Evolutionary conservation across 2,888 invertebrate genomes (phyloP).

Genomic region (Invenusta paracnida): DNA sequence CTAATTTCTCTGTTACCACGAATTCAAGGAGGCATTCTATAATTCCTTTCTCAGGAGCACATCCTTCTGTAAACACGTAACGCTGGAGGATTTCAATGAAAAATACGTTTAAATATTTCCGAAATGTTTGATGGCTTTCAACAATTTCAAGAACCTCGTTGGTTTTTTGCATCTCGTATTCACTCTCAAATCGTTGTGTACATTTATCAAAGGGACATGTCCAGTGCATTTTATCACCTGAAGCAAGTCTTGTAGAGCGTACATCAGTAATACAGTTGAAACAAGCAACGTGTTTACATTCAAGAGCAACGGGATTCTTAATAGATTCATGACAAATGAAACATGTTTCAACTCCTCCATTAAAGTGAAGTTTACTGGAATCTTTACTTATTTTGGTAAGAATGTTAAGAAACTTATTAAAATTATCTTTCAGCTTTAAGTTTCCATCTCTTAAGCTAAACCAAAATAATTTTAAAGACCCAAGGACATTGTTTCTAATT

Average conservation of each 20-base stretch:
- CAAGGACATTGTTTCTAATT: not conserved
- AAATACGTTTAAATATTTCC: not conserved
- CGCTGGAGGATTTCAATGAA: slow-evolving; percentile 1
- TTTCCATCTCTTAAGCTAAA: not conserved
- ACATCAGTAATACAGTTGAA: not conserved
- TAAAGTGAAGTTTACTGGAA: not conserved
- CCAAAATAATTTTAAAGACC: not conserved
- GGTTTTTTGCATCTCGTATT: not conserved
- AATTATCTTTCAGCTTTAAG: not conserved
- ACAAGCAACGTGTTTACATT: not conserved
- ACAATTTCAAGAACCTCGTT: not conserved
- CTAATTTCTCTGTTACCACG: not conserved
- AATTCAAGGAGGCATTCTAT: not conserved
- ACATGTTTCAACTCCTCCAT: not conserved
- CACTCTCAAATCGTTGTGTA: not conserved
- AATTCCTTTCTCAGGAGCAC: not conserved
- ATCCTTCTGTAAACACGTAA: not conserved
- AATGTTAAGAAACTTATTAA: not conserved
- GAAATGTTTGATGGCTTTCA: not conserved
- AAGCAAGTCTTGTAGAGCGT: not conserved
- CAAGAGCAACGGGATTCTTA: not conserved
- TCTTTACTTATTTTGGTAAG: not conserved
- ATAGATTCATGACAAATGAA: not conserved
- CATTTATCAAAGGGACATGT: not conserved
- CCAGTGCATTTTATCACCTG: not conserved